Conservation (phyloP, 2,888 invertebrate genomes). For the Coenonympha glycerion region DNA sequence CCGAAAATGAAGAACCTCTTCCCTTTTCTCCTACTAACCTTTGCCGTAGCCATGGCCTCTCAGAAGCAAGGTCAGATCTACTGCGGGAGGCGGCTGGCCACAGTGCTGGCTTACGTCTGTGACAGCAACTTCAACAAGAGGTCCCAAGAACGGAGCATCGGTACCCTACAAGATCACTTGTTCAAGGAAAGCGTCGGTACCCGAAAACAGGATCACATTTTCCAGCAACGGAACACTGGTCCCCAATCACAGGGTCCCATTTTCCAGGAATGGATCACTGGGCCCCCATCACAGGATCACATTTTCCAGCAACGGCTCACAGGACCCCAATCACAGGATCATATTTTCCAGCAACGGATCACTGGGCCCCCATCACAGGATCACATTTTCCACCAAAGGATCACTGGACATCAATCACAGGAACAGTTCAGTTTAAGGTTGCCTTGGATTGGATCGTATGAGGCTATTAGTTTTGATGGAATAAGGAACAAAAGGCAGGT, state of each 20-base stretch:
- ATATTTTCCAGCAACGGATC: conserved; percentile 34
- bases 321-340: too few species aligned
- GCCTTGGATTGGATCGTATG: too few species aligned
- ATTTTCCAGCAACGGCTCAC: too few species aligned
- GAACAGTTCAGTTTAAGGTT: too few species aligned
- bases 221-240: too few species aligned
- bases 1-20: conserved; percentile 6
- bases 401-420: too few species aligned
- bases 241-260: too few species aligned
- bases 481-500: conserved; percentile 34
- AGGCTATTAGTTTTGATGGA: conserved; percentile 24
- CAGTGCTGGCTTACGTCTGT: conserved; percentile 28
- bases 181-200: too few species aligned
- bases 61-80: conserved; percentile 26
- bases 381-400: too few species aligned
- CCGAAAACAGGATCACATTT: too few species aligned
- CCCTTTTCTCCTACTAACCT: neutral
- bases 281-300: conserved; percentile 25
- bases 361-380: conserved; percentile 22
- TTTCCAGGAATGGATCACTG: conserved; percentile 31
- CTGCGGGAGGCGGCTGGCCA: conserved; percentile 31
- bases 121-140: conserved; percentile 27
- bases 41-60: conserved; percentile 5
- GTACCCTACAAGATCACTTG: neutral
- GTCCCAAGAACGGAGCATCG: conserved; percentile 7